Evolutionary conservation across 2,113 vertebrate genomes (phyloP).

Genomic region (Heteronetta atricapilla): DNA sequence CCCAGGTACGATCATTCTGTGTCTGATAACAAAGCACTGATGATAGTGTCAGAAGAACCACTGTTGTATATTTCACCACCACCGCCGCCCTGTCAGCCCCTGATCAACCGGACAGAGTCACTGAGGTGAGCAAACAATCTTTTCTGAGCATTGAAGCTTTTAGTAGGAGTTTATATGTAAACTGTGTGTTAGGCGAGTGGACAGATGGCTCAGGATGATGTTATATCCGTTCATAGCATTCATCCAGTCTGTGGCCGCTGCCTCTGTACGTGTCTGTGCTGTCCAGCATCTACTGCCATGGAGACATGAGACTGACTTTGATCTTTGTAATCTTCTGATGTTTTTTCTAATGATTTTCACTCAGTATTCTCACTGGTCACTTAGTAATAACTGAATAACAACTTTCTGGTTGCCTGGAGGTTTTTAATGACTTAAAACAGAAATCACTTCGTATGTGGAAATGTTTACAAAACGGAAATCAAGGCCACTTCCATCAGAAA

Average conservation of each 20-base stretch:
- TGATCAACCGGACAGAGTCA: constrained; percentile 90
- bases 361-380: not conserved
- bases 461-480: not conserved
- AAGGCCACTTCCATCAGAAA: not conserved
- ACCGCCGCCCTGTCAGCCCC: constrained; percentile 85
- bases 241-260: not conserved
- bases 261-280: not conserved
- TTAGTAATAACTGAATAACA: not conserved
- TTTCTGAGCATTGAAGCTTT: not conserved
- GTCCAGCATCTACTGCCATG: not conserved
- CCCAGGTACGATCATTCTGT: constrained; percentile 69
- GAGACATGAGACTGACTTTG: not conserved
- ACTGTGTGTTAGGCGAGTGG: not conserved
- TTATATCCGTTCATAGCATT: not conserved
- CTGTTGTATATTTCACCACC: constrained; percentile 83
- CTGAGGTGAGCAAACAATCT: constrained; percentile 80
- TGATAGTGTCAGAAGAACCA: constrained; percentile 90
- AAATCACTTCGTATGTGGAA: not conserved
- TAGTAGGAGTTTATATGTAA: not conserved
- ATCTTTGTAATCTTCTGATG: not conserved
- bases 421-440: not conserved
- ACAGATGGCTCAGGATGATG: not conserved
- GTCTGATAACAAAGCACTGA: constrained; percentile 89
- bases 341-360: not conserved
- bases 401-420: not conserved